phyloP scores from a whole-genome alignment of 2,113 vertebrate genomes.

The Engraulis encrasicolus region DNA sequence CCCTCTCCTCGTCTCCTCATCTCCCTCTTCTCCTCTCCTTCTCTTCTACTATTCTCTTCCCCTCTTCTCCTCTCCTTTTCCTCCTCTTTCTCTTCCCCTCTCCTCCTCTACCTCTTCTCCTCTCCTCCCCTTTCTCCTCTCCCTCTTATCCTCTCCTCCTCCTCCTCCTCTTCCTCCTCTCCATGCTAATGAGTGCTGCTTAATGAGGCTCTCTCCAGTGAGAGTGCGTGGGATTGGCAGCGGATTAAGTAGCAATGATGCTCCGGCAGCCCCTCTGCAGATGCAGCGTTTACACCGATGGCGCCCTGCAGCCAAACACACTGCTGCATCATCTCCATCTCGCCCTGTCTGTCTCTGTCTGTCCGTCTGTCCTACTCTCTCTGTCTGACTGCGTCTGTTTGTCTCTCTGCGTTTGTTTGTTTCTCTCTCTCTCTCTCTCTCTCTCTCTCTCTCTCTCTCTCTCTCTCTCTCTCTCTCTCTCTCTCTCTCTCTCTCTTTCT shows the following conservation, averaged over 20 bases:
- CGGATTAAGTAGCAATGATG: conserved; percentile 20
- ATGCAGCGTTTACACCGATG: not conserved
- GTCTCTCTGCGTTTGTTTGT: not conserved
- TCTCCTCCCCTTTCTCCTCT: conserved; percentile 29
- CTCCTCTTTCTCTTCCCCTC: not conserved
- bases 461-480: too few relatives aligned
- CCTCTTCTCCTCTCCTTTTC: too few relatives aligned
- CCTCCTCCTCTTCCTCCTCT: not conserved
- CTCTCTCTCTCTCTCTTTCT: too few relatives aligned
- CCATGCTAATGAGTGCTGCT: not conserved
- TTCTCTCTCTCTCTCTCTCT: not conserved
- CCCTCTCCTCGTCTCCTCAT: conserved; percentile 27
- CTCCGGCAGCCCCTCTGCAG: not conserved
- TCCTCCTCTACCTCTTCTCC: conserved; percentile 31
- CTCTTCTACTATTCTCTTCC: too few relatives aligned
- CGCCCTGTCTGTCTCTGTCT: too few relatives aligned
- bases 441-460: too few relatives aligned
- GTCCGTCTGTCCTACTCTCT: too few relatives aligned
- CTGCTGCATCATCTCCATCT: not conserved
- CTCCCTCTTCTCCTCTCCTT: not conserved
- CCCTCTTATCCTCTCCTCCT: not conserved
- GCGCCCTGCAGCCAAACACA: not conserved
- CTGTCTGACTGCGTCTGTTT: not conserved
- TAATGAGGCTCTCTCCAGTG: conserved; percentile 17
- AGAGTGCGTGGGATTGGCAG: not conserved